Evolutionary conservation across 2,113 vertebrate genomes (phyloP).

Genomic region (Pheucticus melanocephalus): DNA sequence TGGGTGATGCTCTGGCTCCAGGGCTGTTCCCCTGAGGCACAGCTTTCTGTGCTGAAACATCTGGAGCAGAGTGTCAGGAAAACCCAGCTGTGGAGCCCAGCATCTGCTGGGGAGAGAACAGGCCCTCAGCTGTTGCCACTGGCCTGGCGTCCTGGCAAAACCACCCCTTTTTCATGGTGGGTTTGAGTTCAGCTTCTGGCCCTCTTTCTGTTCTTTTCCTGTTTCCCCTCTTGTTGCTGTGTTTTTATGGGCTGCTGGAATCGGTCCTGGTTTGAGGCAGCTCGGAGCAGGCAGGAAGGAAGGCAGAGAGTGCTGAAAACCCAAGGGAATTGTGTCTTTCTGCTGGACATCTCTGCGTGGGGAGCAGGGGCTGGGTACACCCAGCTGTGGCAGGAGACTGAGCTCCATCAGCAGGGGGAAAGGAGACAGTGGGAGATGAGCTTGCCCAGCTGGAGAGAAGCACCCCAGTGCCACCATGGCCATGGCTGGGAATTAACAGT

Average conservation of each 20-base stretch:
- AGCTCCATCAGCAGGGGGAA: neutral
- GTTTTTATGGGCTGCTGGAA: neutral
- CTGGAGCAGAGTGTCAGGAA: neutral
- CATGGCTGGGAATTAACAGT: no score
- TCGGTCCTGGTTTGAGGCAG: neutral
- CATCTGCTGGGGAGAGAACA: neutral
- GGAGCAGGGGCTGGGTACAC: neutral
- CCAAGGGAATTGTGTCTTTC: neutral
- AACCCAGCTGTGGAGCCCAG: neutral
- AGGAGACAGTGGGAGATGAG: neutral
- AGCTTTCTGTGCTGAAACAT: neutral
- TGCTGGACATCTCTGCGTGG: neutral
- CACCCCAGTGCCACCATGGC: neutral
- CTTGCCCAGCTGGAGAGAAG: neutral
- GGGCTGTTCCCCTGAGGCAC: neutral
- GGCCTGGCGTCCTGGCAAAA: conserved; percentile 1
- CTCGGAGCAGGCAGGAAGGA: neutral
- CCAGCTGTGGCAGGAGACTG: rapidly evolving
- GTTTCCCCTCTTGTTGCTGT: neutral
- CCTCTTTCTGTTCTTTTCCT: neutral
- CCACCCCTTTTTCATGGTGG: neutral
- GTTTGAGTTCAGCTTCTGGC: conserved; percentile 21
- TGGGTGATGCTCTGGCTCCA: neutral
- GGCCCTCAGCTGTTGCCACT: neutral
- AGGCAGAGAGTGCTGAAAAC: neutral